Evolutionary conservation across 1,140 invertebrate species (phyloP), one percentile per base, ranked within the genome.

Genomic region (Coptotermes formosanus): DNA sequence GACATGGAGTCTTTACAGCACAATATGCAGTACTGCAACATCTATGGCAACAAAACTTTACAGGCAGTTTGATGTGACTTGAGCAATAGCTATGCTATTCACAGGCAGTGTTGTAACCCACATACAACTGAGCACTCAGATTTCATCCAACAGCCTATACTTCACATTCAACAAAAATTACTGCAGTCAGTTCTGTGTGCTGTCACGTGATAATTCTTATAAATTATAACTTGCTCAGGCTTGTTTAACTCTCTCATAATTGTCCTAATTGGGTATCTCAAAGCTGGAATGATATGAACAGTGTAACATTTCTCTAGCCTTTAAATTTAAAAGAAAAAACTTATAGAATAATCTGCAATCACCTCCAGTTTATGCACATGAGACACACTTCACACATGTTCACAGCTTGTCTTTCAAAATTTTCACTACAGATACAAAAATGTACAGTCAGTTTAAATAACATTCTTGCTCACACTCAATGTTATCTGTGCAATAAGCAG

Each of bases 371-470:
- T 16, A 30, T 3, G 25, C 64, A 69, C 25, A n/a, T 75, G 25
- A 75, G 4, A 75, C n/a, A 75, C 64, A 75, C 64, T 75, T 75
- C 59, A 64, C 9, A 75, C 64, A 75, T 75, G n/a, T 75, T 75
- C 64, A 30, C 25, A 1, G 8, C 8, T 38, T 25, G n/a, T 16
- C 64, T 75, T 75, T 75, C 64, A 75, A 64, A 75, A 25, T 30
- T 75, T 25, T 75, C n/a, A 25, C 64, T 75, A 30, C 16, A 64
- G 59, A 21, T 25, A n/a, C 59, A 64, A 64, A 64, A n/a, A n/a
- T n/a, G n/a, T 75, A 75, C 64, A 30, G n/a, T 75, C 64, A n/a
- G 25, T 75, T 30, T 30, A 75, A 75, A 75, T 75, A 75, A 75
- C n/a, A 8, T 8, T 30, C 64, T 75, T 30, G 64, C 64, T n/a